A percentile compares a stretch with the other conserved stretches of the same genome.
Evolutionary conservation across 1,140 invertebrate genomes (phyloP).

Genomic region (Drosophila fuyamai): DNA sequence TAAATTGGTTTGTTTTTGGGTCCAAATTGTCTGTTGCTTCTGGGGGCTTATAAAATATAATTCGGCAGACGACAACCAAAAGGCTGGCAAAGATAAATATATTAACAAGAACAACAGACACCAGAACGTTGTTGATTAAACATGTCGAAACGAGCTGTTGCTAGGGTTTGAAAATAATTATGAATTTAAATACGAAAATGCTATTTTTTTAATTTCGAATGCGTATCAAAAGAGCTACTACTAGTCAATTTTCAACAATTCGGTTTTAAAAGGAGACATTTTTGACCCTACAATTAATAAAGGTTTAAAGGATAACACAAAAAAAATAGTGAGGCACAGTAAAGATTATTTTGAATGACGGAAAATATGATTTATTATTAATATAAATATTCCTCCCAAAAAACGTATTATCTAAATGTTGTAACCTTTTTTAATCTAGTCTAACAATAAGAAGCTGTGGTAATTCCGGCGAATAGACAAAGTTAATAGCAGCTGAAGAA

Average conservation of each 20-base stretch:
- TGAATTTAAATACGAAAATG: neutral
- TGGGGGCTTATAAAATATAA: slow-evolving; percentile 71
- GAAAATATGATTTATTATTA: too few species aligned
- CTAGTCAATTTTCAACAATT: too few species aligned
- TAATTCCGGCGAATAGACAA: slow-evolving; percentile 41
- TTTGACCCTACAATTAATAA: too few species aligned
- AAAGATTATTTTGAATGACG: neutral
- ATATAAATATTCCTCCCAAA: too few species aligned
- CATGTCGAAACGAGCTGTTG: slow-evolving; percentile 56
- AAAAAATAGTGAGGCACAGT: too few species aligned
- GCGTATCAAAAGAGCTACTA: too few species aligned
- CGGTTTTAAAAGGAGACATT: too few species aligned
- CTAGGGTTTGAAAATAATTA: neutral
- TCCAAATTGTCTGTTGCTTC: slow-evolving; percentile 42
- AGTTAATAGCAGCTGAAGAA: slow-evolving; percentile 55
- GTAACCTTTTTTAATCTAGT: slow-evolving; percentile 37
- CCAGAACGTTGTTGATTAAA: slow-evolving; percentile 37
- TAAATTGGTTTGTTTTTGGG: slow-evolving; percentile 44
- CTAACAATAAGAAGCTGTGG: slow-evolving; percentile 20
- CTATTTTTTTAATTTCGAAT: neutral
- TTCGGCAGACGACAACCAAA: slow-evolving; percentile 58
- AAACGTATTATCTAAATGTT: too few species aligned
- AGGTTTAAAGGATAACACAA: too few species aligned
- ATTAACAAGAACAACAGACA: slow-evolving; percentile 33
- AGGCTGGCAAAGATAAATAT: slow-evolving; percentile 64